A percentile compares a stretch with the other conserved stretches of the same genome.
Evolutionary conservation across 2,888 invertebrate species (phyloP).

Genomic region (Folsomia manolachei): DNA sequence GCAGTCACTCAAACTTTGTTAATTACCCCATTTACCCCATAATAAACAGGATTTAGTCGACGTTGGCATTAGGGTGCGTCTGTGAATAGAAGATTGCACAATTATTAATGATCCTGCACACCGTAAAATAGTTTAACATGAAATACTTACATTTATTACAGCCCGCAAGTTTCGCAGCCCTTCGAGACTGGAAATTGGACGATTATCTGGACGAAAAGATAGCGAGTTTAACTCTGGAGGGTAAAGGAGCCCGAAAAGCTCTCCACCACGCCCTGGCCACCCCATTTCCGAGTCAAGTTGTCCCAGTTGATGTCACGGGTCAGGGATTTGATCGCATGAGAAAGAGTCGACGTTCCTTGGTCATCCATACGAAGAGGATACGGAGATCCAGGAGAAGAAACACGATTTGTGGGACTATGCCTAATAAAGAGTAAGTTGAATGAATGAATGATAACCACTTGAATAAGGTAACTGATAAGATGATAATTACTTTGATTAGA

Average conservation of each 20-base stretch:
- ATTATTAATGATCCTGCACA: too few species aligned
- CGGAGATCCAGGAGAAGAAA: constrained; percentile 48
- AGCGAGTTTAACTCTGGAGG: constrained; percentile 42
- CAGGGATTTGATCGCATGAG: constrained; percentile 50
- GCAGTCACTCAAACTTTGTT: too few species aligned
- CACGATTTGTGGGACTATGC: constrained; percentile 50
- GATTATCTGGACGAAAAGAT: constrained; percentile 50
- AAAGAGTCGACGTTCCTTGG: constrained; percentile 48
- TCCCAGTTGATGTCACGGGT: constrained; percentile 50
- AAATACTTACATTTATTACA: constrained; percentile 24
- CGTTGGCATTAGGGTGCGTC: too few species aligned
- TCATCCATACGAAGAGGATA: constrained; percentile 50
- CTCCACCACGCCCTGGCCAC: constrained; percentile 41
- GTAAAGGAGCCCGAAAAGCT: constrained; percentile 42
- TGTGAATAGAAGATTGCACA: too few species aligned
- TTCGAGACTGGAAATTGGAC: constrained; percentile 51
- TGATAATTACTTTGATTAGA: constrained; percentile 28
- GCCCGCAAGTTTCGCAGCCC: constrained; percentile 51
- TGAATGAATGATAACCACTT: background rate
- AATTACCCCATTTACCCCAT: too few species aligned
- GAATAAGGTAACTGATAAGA: background rate
- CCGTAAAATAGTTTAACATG: too few species aligned
- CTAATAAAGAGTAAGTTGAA: constrained; percentile 50
- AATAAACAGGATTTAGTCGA: too few species aligned
- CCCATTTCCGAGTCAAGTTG: constrained; percentile 48